A percentile compares a stretch with the other conserved stretches of the same genome.
Evolutionary conservation across 2,888 invertebrate species (phyloP).

Genomic region (Zaprionus obscuricornis): DNA sequence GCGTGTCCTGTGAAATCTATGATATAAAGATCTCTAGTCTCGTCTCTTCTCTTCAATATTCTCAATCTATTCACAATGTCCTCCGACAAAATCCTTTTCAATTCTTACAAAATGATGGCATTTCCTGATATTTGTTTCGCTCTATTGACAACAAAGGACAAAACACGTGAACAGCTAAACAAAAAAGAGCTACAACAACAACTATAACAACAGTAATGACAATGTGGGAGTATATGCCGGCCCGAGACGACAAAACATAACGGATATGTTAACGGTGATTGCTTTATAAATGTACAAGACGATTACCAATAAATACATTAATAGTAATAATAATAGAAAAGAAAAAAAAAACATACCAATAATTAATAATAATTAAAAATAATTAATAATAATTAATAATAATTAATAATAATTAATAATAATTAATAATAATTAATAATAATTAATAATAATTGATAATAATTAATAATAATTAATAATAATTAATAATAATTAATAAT

Average conservation of each 20-base stretch:
- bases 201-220: conserved; percentile 42
- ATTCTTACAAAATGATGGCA: conserved; percentile 70
- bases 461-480: no score
- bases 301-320: not conserved
- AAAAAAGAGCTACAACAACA: no score
- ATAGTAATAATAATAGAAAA: not conserved
- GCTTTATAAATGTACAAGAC: no score
- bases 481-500: no score
- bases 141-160: conserved; percentile 51
- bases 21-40: no score
- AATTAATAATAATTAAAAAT: no score
- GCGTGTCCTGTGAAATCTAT: no score
- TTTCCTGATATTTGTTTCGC: conserved; percentile 79
- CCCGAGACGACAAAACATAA: conserved; percentile 26
- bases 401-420: no score
- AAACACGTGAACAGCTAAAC: conserved; percentile 6
- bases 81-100: conserved; percentile 31
- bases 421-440: no score
- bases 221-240: conserved; percentile 27
- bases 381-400: no score
- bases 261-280: conserved; percentile 71
- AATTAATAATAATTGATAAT: no score
- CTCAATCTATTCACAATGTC: conserved; percentile 26
- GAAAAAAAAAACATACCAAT: not conserved
- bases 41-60: no score